Evolutionary conservation across 2,797 vertebrate species (phyloP), one percentile per base, ranked within the genome.

Genomic region (Perodicticus potto): DNA sequence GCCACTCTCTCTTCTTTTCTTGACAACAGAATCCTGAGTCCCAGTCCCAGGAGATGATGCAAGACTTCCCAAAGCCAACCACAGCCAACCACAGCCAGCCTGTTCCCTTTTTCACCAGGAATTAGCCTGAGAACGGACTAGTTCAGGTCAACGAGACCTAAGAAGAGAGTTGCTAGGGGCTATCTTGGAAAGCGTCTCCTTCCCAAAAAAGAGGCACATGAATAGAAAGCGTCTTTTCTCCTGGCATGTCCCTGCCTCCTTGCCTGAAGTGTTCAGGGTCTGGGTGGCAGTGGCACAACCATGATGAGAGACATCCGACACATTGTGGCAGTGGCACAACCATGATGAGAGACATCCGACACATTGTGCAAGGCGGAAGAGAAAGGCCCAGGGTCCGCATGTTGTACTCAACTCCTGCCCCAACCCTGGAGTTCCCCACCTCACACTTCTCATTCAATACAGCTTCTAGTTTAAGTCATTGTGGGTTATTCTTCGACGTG

Each of bases 1-100:
- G 63, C 86, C 59, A 82, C 78, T 93, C 57, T 43, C 49, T 55
- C 43, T 82, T 82, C 85, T 37, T 78, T 73, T 65, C 89, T 69
- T 96, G 95, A 17, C 93, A 84, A 69, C 20, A 88, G 74, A 89
- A 74, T 96, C 70, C 70, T 49, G 92, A 87, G 77, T 83, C 12
- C 61, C 45, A 61, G 53, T 84, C 53, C 74, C 27, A 55, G 90
- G 65, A 96, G 89, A 86, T 10, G 29, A 96, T 59, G 76, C 40
- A 74, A 74, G 65, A 45, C 37, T 59, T 6, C 37, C 78, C 70
- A 53, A 90, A 86, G 89, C 73, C 82, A 90, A 81, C 19, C 43
- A 22, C 61, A 89, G 59, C 32, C 63, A 49, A 78, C 53, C 77
- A 81, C 22, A 59, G 34, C 77, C 5, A 81, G 40, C 12, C n/a